Conservation (phyloP, 1,140 invertebrate genomes). For the Sesamia nonagrioides region DNA sequence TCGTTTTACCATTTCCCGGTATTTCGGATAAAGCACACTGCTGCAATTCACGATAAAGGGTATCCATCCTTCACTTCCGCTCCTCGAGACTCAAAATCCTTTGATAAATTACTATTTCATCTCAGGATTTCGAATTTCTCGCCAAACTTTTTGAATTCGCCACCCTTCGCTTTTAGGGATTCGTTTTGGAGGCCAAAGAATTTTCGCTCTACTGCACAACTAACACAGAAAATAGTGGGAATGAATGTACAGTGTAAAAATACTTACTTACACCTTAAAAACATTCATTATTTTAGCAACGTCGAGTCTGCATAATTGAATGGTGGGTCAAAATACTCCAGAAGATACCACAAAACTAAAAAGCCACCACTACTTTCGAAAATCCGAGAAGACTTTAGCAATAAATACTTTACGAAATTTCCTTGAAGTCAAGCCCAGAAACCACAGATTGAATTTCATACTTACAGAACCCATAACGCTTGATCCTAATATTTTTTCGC, state of each 20-base stretch:
- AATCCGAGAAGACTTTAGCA: no score
- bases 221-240: background rate
- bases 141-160: slow-evolving; percentile 71
- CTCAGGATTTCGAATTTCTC: slow-evolving; percentile 77
- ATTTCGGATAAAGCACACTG: slow-evolving; percentile 61
- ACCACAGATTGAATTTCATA: no score
- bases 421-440: no score
- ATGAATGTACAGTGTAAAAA: no score
- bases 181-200: slow-evolving; percentile 4
- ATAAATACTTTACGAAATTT: no score
- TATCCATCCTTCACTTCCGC: slow-evolving; percentile 73
- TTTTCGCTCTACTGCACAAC: slow-evolving; percentile 13
- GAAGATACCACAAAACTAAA: no score
- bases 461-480: slow-evolving; percentile 30
- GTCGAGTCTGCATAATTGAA: no score
- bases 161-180: slow-evolving; percentile 45
- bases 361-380: no score
- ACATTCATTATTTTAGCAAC: no score
- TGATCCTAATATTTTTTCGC: slow-evolving; percentile 29
- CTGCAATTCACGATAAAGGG: slow-evolving; percentile 80
- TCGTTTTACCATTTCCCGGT: slow-evolving; percentile 54
- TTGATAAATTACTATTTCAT: slow-evolving; percentile 87
- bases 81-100: slow-evolving; percentile 77
- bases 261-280: no score
- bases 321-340: no score